These are phyloP conservation scores for Norana najaformis DNA, from an alignment of 2,888 invertebrate genomes.

Conservation along the genomic window DNA sequence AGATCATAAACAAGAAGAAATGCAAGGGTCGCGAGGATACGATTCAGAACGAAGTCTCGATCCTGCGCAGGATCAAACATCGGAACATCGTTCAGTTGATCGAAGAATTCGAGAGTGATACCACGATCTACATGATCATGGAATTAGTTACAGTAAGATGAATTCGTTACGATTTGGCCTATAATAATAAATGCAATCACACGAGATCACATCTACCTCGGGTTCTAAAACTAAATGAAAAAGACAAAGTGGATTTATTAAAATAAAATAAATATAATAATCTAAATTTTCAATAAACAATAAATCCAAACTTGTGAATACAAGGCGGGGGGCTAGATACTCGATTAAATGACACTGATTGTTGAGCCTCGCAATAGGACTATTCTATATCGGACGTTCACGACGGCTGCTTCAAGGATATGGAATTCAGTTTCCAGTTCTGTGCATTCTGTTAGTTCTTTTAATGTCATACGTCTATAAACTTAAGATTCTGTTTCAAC, in stretches of 20 bases:
- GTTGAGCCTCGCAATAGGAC: too few species aligned
- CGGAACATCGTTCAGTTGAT: slow-evolving; percentile 89
- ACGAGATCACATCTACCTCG: neutral
- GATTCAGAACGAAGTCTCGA: slow-evolving; percentile 84
- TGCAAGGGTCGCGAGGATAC: slow-evolving; percentile 81
- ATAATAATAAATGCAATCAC: slow-evolving; percentile 73
- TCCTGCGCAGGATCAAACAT: slow-evolving; percentile 86
- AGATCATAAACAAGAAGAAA: slow-evolving; percentile 92
- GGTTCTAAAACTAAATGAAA: neutral
- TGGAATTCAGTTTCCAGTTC: too few species aligned
- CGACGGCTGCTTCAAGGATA: too few species aligned
- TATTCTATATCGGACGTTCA: too few species aligned
- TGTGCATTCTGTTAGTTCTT: too few species aligned
- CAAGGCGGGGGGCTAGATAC: too few species aligned
- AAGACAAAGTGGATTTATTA: neutral
- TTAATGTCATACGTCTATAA: too few species aligned
- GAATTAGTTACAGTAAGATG: slow-evolving; percentile 82
- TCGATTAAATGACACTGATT: too few species aligned
- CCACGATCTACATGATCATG: slow-evolving; percentile 88
- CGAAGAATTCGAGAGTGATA: slow-evolving; percentile 84
- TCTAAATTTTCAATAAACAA: neutral
- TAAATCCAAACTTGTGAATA: too few species aligned
- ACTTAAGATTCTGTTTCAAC: too few species aligned
- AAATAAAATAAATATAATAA: neutral
- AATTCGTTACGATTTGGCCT: neutral